A percentile compares a stretch with the other conserved stretches of the same genome.
These are phyloP conservation scores for Goniozus legneri DNA, from an alignment of 1,140 invertebrate species.

Conservation along the genomic window DNA sequence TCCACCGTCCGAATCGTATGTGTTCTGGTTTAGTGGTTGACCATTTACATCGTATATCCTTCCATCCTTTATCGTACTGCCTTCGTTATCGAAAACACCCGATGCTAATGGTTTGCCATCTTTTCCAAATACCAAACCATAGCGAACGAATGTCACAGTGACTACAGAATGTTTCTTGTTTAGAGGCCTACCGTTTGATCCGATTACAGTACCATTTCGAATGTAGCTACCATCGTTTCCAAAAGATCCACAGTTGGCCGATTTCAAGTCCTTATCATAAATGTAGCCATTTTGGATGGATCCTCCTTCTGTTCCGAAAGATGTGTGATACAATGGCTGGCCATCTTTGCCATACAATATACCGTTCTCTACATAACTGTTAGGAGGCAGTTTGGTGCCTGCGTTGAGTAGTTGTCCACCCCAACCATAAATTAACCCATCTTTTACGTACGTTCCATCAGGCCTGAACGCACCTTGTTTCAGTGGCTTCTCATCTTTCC, in stretches of 20 bases:
- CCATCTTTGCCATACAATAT: conserved; percentile 40
- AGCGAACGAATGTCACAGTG: conserved; percentile 36
- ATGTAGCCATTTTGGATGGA: conserved; percentile 45
- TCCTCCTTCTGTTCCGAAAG: conserved; percentile 40
- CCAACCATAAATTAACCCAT: conserved; percentile 44
- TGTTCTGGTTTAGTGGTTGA: conserved; percentile 33
- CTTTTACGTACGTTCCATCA: conserved; percentile 44
- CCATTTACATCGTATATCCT: conserved; percentile 37
- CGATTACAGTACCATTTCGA: conserved; percentile 38
- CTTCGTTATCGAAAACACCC: conserved; percentile 39
- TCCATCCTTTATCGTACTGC: conserved; percentile 40
- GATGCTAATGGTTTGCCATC: conserved; percentile 40
- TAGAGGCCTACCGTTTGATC: conserved; percentile 32
- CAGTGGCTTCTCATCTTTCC: conserved; percentile 34
- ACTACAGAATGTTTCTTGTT: conserved; percentile 38
- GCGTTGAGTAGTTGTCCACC: conserved; percentile 42
- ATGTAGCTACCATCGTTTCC: conserved; percentile 43
- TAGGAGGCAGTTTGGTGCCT: conserved; percentile 37
- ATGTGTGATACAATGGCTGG: conserved; percentile 41
- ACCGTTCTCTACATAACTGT: conserved; percentile 41
- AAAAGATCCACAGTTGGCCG: conserved; percentile 37
- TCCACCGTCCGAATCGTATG: conserved; percentile 31
- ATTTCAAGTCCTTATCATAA: conserved; percentile 40
- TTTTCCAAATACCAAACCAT: conserved; percentile 42
- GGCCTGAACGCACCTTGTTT: conserved; percentile 46